Conservation (phyloP, 2,888 invertebrate species). For the Cepaea hortensis region DNA sequence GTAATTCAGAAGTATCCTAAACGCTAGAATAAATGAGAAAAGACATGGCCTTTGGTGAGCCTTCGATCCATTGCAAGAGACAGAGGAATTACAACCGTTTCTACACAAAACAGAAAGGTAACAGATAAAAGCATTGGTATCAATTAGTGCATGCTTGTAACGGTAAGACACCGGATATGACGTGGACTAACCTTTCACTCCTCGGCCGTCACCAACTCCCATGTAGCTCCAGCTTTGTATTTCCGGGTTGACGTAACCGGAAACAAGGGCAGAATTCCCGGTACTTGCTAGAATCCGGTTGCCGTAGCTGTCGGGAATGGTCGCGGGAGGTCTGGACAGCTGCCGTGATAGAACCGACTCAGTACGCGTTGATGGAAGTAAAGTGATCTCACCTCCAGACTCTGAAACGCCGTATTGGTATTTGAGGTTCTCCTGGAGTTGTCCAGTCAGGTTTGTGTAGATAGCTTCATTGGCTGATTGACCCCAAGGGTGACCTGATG, state of each 20-base stretch:
- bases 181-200: constrained; percentile 30
- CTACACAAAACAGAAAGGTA: neutral
- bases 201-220: constrained; percentile 13
- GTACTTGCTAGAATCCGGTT: constrained; percentile 1
- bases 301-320: constrained; percentile 13
- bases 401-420: constrained; percentile 43
- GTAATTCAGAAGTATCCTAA: too few species aligned
- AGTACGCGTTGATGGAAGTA: constrained; percentile 34
- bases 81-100: neutral
- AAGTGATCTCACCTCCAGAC: neutral
- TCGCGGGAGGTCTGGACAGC: constrained; percentile 51
- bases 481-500: constrained; percentile 34
- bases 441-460: constrained; percentile 28
- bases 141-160: too few species aligned
- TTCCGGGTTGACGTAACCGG: constrained; percentile 19
- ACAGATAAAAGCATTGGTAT: too few species aligned
- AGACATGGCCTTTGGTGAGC: too few species aligned
- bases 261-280: neutral
- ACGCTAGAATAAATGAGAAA: too few species aligned
- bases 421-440: constrained; percentile 17
- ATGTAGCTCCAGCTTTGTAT: constrained; percentile 40
- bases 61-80: too few species aligned
- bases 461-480: constrained; percentile 13
- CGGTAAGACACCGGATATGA: too few species aligned
- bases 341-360: constrained; percentile 50